Evolutionary conservation across 2,888 invertebrate genomes (phyloP).

Genomic region (Dryobotodes eremita): DNA sequence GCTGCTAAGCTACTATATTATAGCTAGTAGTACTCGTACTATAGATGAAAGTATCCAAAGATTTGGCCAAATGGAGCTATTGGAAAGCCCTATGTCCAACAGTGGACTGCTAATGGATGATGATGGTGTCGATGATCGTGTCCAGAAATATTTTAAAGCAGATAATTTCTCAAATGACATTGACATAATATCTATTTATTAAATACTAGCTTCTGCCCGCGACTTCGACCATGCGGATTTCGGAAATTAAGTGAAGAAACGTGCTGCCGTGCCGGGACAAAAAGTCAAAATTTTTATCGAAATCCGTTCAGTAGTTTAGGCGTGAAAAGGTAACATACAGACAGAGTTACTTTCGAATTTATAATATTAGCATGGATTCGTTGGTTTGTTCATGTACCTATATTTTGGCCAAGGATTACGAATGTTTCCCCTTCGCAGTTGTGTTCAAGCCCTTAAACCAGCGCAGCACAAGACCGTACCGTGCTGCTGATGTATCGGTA

Average conservation of each 20-base stretch:
- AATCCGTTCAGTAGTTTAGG: no score
- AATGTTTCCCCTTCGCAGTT: neutral
- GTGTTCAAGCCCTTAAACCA: slow-evolving; percentile 36
- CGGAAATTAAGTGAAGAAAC: no score
- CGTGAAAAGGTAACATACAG: no score
- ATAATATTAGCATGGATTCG: no score
- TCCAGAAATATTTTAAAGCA: neutral
- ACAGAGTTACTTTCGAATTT: no score
- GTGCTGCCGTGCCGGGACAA: no score
- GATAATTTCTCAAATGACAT: neutral
- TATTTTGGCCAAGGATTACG: neutral
- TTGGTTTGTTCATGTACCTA: neutral
- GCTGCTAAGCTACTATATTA: no score
- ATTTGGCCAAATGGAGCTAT: neutral
- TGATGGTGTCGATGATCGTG: neutral
- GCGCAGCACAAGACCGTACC: slow-evolving; percentile 18
- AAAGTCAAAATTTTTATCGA: no score
- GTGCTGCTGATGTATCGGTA: slow-evolving; percentile 46
- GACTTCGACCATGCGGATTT: no score
- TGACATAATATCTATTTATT: neutral
- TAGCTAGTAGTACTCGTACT: no score
- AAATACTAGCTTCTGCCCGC: no score
- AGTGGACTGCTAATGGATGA: neutral
- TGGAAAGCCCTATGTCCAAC: neutral
- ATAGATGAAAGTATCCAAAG: neutral